phyloP scores from a whole-genome alignment of 1,140 invertebrate genomes.

The Ceratosolen fusciceps region DNA sequence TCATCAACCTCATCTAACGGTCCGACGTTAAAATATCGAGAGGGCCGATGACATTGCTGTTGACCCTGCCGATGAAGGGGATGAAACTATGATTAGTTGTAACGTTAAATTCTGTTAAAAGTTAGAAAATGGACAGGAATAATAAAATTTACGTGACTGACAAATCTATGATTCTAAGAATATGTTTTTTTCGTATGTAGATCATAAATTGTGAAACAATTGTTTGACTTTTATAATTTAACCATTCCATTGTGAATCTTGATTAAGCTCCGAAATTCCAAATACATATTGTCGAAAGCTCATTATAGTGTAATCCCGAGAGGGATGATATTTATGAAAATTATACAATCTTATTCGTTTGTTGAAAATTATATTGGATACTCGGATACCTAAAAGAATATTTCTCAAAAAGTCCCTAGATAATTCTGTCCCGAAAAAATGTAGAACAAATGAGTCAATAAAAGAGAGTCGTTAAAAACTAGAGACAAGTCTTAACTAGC shows the following conservation, averaged over 20 bases:
- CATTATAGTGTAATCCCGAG: too few species aligned
- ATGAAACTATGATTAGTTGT: background rate
- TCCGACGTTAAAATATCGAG: conserved; percentile 18
- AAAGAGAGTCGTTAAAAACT: too few species aligned
- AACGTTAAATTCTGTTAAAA: background rate
- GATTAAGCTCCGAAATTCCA: background rate
- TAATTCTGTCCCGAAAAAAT: too few species aligned
- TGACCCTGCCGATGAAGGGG: too few species aligned
- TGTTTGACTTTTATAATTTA: background rate
- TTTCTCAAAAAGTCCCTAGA: too few species aligned
- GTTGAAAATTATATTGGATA: too few species aligned
- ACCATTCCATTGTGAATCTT: background rate
- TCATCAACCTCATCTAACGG: conserved; percentile 9
- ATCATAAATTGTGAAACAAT: background rate
- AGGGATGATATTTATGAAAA: too few species aligned
- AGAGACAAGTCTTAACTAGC: too few species aligned
- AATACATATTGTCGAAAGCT: too few species aligned
- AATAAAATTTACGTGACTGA: conserved; percentile 26
- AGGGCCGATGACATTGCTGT: background rate
- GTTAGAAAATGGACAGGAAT: background rate
- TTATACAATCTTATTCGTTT: too few species aligned
- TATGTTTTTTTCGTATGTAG: conserved; percentile 15
- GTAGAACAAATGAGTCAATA: too few species aligned
- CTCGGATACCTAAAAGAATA: too few species aligned
- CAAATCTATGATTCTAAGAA: conserved; percentile 20